Evolutionary conservation across 1,140 invertebrate species (phyloP).

Genomic region (Drosophila pseudoananassae): DNA sequence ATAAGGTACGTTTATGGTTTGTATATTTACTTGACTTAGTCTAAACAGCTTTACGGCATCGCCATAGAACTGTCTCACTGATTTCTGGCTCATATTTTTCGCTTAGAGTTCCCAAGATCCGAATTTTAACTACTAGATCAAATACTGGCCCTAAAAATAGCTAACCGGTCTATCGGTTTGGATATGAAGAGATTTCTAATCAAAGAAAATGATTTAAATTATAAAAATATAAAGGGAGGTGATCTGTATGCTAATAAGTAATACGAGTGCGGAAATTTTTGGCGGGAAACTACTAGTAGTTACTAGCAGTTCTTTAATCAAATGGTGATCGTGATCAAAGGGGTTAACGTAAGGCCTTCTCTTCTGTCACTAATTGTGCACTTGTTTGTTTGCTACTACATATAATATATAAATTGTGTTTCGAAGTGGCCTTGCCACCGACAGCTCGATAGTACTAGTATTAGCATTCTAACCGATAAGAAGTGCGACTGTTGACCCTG

Average conservation of each 20-base stretch:
- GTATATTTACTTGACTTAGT: conserved; percentile 16
- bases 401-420: conserved; percentile 6
- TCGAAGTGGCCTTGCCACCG: conserved; percentile 33
- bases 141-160: not conserved
- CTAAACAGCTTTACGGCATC: conserved; percentile 4
- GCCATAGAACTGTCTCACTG: not conserved
- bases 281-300: no score
- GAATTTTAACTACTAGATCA: not conserved
- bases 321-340: no score
- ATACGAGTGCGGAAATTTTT: no score
- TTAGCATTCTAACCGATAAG: conserved; percentile 21
- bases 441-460: conserved; percentile 8
- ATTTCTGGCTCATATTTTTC: not conserved
- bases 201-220: not conserved
- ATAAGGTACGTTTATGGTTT: conserved; percentile 27
- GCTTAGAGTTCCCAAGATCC: not conserved
- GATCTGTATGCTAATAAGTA: no score
- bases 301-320: no score
- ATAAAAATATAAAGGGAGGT: no score
- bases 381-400: conserved; percentile 22
- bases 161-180: not conserved
- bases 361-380: not conserved
- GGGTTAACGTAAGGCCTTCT: no score
- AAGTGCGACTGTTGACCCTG: conserved; percentile 32
- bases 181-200: no score